Evolutionary conservation across 2,113 vertebrate genomes (phyloP).

Genomic region (Phaethornis superciliosus): DNA sequence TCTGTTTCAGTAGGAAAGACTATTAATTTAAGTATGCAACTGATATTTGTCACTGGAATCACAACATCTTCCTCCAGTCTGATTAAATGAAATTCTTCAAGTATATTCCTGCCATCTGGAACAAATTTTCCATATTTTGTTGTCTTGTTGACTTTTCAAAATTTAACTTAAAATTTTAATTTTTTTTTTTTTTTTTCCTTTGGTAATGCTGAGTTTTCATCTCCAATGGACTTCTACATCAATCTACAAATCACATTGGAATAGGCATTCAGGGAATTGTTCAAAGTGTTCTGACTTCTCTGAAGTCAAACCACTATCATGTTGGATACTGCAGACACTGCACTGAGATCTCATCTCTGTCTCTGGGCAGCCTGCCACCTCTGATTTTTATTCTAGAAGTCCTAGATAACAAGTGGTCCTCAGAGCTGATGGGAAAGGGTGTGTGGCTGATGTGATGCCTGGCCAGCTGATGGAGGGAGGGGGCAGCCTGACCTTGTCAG

Average conservation of each 20-base stretch:
- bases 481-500: background rate
- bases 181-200: background rate
- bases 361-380: background rate
- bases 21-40: slow-evolving; percentile 55
- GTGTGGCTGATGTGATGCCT: background rate
- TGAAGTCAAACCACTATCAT: background rate
- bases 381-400: background rate
- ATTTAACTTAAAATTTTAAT: slow-evolving; percentile 15
- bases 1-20: slow-evolving; percentile 25
- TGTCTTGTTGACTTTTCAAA: slow-evolving; percentile 60
- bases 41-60: slow-evolving; percentile 54
- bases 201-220: slow-evolving; percentile 2
- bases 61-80: slow-evolving; percentile 47
- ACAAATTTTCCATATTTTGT: slow-evolving; percentile 59
- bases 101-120: slow-evolving; percentile 61
- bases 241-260: slow-evolving; percentile 28
- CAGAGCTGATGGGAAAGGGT: background rate
- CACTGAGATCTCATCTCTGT: background rate
- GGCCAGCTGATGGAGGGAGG: background rate
- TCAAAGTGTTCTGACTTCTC: background rate
- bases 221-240: background rate
- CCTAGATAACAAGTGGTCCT: background rate
- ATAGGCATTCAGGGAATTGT: background rate
- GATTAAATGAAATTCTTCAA: slow-evolving; percentile 60
- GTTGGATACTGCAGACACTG: background rate